phyloP scores from a whole-genome alignment of 37 sponge, comb jelly and placozoan genomes.

The Eunapius fragilis region DNA sequence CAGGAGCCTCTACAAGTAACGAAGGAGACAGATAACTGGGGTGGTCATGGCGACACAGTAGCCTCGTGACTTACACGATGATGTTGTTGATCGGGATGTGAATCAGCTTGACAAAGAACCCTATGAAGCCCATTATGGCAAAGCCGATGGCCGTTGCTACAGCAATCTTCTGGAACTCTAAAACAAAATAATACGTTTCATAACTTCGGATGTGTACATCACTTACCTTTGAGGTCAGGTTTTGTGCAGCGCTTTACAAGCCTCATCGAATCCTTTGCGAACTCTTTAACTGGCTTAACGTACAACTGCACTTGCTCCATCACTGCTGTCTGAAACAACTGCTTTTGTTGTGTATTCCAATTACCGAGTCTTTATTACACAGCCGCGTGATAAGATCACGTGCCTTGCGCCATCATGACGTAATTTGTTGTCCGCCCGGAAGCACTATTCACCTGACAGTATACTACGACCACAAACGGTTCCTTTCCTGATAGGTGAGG shows the following conservation, averaged over 20 bases:
- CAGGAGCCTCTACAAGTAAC: background rate
- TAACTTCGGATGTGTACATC: background rate
- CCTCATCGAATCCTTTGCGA: slow-evolving; percentile 93
- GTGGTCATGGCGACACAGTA: too few species aligned
- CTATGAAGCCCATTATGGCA: slow-evolving; percentile 99
- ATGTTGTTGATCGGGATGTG: slow-evolving; percentile 99
- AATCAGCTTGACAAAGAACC: slow-evolving; percentile 99
- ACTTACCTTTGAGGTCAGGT: slow-evolving; percentile 94
- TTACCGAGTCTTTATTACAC: too few species aligned
- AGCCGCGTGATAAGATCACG: too few species aligned
- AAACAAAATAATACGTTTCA: slow-evolving; percentile 6
- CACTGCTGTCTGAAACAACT: background rate
- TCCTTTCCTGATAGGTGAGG: too few species aligned
- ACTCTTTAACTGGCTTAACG: slow-evolving; percentile 86
- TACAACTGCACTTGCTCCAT: slow-evolving; percentile 85
- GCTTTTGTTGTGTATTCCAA: too few species aligned
- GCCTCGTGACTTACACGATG: slow-evolving; percentile 86
- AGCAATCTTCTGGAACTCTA: slow-evolving; percentile 98
- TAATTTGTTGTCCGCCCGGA: too few species aligned
- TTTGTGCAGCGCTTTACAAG: slow-evolving; percentile 96
- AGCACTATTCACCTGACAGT: too few species aligned
- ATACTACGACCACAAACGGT: too few species aligned
- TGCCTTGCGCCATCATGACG: too few species aligned
- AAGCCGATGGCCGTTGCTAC: slow-evolving; percentile 96
- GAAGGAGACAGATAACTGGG: background rate